Evolutionary conservation across 1,140 invertebrate species (phyloP).

Genomic region (Acromyrmex charruanus): DNA sequence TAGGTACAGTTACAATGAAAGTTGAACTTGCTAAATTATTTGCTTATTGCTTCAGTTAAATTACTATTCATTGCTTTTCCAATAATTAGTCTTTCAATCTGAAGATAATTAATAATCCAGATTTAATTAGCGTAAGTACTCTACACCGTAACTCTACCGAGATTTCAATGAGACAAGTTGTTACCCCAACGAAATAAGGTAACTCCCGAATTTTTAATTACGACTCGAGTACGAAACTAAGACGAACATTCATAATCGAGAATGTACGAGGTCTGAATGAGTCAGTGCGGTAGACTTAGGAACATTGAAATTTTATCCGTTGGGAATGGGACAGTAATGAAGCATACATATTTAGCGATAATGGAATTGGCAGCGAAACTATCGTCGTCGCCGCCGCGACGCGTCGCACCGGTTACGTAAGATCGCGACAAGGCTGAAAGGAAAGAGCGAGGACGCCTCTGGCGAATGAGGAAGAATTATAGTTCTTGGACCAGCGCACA

Average conservation of each 20-base stretch:
- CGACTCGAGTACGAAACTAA: not conserved
- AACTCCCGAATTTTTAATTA: slow-evolving; percentile 10
- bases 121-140: slow-evolving; percentile 13
- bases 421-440: not conserved
- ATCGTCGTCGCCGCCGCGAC: slow-evolving; percentile 31
- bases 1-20: not conserved
- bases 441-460: slow-evolving; percentile 38
- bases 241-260: not conserved
- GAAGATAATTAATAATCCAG: not conserved
- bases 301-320: slow-evolving; percentile 22
- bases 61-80: not conserved
- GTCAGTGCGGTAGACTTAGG: not conserved
- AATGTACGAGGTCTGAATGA: not conserved
- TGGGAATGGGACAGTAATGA: slow-evolving; percentile 41
- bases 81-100: not conserved
- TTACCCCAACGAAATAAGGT: not conserved
- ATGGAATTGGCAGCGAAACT: slow-evolving; percentile 70
- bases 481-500: slow-evolving; percentile 53
- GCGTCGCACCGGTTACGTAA: slow-evolving; percentile 34
- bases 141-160: not conserved
- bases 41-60: not conserved
- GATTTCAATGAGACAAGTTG: not conserved
- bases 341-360: slow-evolving; percentile 70
- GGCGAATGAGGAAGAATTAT: slow-evolving; percentile 56
- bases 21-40: not conserved